phyloP scores from a whole-genome alignment of 2,797 vertebrate species.

The Lithobates sylvaticus region DNA sequence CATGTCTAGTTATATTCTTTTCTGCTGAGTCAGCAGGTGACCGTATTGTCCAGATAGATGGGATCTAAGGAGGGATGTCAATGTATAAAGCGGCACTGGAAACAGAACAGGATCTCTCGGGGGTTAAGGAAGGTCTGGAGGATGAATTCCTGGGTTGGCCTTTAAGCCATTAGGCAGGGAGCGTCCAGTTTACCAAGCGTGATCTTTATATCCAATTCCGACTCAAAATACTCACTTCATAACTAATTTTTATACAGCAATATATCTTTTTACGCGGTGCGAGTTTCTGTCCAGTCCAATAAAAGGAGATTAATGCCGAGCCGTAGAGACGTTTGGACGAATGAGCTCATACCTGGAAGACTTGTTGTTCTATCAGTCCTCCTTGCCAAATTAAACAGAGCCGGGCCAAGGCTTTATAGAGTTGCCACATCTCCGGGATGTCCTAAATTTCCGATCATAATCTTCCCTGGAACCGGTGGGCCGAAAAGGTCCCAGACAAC shows the following conservation, averaged over 20 bases:
- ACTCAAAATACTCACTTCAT: not conserved
- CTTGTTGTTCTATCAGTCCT: not conserved
- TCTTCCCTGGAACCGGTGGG: not conserved
- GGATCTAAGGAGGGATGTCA: no score
- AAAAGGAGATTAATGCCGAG: not conserved
- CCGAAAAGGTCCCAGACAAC: conserved; percentile 14
- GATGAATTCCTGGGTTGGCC: no score
- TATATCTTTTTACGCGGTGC: not conserved
- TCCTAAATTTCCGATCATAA: not conserved
- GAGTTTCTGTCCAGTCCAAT: not conserved
- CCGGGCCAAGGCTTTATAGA: not conserved
- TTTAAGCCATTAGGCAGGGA: no score
- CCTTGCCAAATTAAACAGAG: not conserved
- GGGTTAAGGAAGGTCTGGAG: no score
- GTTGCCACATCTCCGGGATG: not conserved
- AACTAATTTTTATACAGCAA: not conserved
- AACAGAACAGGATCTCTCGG: no score
- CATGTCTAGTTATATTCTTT: no score
- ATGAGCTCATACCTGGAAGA: not conserved
- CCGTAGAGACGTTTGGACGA: not conserved
- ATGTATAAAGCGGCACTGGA: no score
- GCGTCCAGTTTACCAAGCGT: no score
- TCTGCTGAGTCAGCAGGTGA: no score
- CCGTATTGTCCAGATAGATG: no score
- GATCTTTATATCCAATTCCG: no score